Evolutionary conservation across 2,888 invertebrate species (phyloP).

Genomic region (Drosophila incognita): DNA sequence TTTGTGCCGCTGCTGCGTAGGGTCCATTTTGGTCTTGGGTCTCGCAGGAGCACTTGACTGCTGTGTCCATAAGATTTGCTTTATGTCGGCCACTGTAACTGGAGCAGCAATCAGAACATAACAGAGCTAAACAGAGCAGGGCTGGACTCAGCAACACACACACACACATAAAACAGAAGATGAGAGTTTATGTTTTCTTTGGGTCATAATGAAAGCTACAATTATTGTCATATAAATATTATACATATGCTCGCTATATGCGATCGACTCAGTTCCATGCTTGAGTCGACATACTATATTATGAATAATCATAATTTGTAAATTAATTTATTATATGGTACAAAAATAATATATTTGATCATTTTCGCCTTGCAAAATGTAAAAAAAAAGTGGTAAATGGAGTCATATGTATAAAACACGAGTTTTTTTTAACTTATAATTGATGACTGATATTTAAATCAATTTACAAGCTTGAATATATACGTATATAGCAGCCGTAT

Average conservation of each 20-base stretch:
- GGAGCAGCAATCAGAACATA: conserved; percentile 52
- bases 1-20: conserved; percentile 23
- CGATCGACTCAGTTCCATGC: not conserved
- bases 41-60: conserved; percentile 47
- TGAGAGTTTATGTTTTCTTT: not conserved
- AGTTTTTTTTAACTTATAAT: not conserved
- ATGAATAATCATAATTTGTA: not conserved
- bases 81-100: conserved; percentile 60
- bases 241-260: no score
- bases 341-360: not conserved
- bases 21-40: conserved; percentile 56
- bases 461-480: not conserved
- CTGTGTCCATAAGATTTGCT: conserved; percentile 44
- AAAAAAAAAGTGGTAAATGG: not conserved
- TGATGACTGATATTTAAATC: not conserved
- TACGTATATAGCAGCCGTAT: not conserved
- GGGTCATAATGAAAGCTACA: conserved; percentile 18
- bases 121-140: conserved; percentile 6
- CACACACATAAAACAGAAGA: not conserved
- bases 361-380: not conserved
- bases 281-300: not conserved
- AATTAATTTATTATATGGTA: not conserved
- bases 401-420: not conserved
- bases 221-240: not conserved
- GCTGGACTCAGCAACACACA: conserved; percentile 10